Conservation (phyloP, 2,888 invertebrate genomes). For the Tinea trinotella region DNA sequence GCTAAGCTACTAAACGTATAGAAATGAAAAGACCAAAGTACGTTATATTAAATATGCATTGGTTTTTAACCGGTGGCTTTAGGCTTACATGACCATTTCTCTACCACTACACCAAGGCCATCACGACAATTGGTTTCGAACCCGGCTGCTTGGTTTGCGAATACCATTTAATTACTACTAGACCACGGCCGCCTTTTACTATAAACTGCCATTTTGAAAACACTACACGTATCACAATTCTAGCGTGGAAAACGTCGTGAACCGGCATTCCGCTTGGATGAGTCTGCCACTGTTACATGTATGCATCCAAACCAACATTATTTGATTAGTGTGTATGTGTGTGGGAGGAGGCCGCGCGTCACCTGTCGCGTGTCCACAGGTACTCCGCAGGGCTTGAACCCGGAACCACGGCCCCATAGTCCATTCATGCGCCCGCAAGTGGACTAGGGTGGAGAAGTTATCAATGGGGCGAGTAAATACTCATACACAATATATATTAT, state of each 20-base stretch:
- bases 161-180: too few relatives aligned
- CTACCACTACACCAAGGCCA: too few relatives aligned
- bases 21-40: too few relatives aligned
- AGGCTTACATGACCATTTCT: too few relatives aligned
- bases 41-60: too few relatives aligned
- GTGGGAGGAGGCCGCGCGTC: constrained; percentile 12
- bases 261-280: constrained; percentile 2
- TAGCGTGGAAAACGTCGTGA: not conserved
- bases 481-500: not conserved
- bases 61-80: too few relatives aligned
- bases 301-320: not conserved
- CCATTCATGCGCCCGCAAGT: not conserved
- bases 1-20: too few relatives aligned
- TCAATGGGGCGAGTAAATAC: not conserved
- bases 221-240: not conserved
- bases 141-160: too few relatives aligned
- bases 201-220: not conserved
- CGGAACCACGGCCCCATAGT: constrained; percentile 8
- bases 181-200: too few relatives aligned
- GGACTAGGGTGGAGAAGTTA: not conserved
- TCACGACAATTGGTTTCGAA: too few relatives aligned
- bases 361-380: constrained; percentile 8
- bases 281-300: not conserved
- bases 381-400: constrained; percentile 11
- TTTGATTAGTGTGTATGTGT: not conserved